A percentile compares a stretch with the other conserved stretches of the same genome.
phyloP scores from a whole-genome alignment of 2,797 vertebrate species.

The Syngnathus acus region DNA sequence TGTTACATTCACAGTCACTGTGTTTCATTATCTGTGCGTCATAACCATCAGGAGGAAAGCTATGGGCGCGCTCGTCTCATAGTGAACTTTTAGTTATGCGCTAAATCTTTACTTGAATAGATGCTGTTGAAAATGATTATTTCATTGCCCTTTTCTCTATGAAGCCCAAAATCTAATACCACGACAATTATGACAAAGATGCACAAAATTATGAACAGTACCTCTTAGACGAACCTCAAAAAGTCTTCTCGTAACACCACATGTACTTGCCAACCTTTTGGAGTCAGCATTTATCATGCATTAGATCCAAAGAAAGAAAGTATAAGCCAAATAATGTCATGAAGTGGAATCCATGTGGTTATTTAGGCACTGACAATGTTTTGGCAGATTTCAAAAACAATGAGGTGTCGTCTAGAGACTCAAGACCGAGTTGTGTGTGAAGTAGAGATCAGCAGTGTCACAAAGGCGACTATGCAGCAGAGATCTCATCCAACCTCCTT shows the following conservation, averaged over 20 bases:
- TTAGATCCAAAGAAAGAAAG: too few relatives aligned
- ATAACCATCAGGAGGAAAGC: slow-evolving; percentile 9
- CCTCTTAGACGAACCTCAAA: neutral
- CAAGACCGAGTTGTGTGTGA: slow-evolving; percentile 28
- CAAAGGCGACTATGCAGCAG: slow-evolving; percentile 30
- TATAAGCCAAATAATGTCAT: too few relatives aligned
- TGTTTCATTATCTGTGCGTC: slow-evolving; percentile 55
- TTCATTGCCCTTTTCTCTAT: neutral
- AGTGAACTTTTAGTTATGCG: neutral
- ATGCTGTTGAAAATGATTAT: neutral
- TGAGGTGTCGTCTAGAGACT: neutral
- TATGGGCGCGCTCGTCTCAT: neutral
- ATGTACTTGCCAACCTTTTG: too few relatives aligned
- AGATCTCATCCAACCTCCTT: slow-evolving; percentile 43
- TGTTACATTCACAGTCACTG: slow-evolving; percentile 54
- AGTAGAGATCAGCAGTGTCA: slow-evolving; percentile 36
- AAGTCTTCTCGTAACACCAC: too few relatives aligned
- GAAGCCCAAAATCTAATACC: neutral
- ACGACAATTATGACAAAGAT: neutral
- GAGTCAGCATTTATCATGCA: too few relatives aligned
- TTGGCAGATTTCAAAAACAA: neutral
- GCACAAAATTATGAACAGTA: too few relatives aligned
- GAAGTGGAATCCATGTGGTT: too few relatives aligned
- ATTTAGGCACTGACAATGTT: neutral
- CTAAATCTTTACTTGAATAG: neutral